Base-by-base conservation (phyloP, 2,888 invertebrate genomes). In the Polyploca ridens region DNA sequence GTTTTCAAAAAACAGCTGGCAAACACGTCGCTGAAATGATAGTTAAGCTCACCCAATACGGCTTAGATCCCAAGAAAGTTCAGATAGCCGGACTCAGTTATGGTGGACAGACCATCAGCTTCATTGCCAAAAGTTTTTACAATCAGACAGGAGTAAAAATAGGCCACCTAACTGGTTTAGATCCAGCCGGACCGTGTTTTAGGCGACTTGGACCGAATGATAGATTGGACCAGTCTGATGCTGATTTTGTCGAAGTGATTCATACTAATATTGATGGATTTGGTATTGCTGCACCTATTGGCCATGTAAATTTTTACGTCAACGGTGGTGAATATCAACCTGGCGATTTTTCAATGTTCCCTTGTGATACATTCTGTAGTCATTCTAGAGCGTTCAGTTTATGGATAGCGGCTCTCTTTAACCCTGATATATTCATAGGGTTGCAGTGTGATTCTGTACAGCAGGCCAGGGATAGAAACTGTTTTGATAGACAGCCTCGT, bases 271-370 rank as follows among this genome's bases (percentile, higher is more conserved):
- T 75, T 0, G 76, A 78, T 14, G 74, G 67, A 0, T 74, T 63
- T 7, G 81, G 81, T 0, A 75, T 79, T 62, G 72, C 73, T 0
- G 66, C 67, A 0, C 72, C 75, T 0, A 65, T 73, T 4, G 84
- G 82, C 0, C 81, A 81, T n/a, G 70, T 81, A 0, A 73, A 76
- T 59, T 78, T 77, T 33, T 82, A 82, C 62, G 68, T 82, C 3
- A 81, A 81, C 62, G 81, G 82, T 1, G 82, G 82, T 6, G 83
- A 82, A 58, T 77, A 59, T 62, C 84, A 84, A 62, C 78, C 81
- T 0, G 82, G 80, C 0, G 78, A 80, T 27, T 2, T 82, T 3
- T 27, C 71, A 6, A 79, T 77, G 77, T 57, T 72, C 4, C 71
- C 73, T 0, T 83, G 83, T 41, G 72, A 66, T n/a, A 59, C 73